These are phyloP conservation scores for Coregonus clupeaformis DNA, from an alignment of 2,113 vertebrate species.

Conservation along the genomic window DNA sequence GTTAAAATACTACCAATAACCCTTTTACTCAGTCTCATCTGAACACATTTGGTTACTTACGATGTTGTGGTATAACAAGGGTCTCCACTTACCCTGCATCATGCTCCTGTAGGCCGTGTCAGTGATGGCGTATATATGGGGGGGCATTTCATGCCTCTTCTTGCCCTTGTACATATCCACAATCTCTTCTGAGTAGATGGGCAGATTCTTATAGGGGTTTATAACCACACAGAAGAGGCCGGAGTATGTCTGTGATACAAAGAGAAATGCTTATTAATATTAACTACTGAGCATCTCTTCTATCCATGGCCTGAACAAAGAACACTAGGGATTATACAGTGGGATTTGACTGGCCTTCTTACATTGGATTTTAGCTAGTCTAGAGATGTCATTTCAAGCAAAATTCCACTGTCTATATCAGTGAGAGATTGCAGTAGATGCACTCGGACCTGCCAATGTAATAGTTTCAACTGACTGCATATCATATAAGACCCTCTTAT, in stretches of 20 bases:
- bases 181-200: slow-evolving; percentile 98
- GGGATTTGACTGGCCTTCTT: background rate
- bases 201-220: slow-evolving; percentile 98
- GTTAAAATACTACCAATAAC: background rate
- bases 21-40: background rate
- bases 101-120: slow-evolving; percentile 98
- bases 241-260: slow-evolving; percentile 86
- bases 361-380: background rate
- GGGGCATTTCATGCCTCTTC: slow-evolving; percentile 98
- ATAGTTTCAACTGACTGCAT: background rate
- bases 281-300: background rate
- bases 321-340: background rate
- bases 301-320: background rate
- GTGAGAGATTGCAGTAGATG: background rate
- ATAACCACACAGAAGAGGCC: slow-evolving; percentile 99
- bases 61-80: background rate
- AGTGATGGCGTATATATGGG: slow-evolving; percentile 98
- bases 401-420: background rate
- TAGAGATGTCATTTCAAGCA: background rate
- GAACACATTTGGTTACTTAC: background rate
- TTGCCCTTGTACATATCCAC: slow-evolving; percentile 99
- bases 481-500: background rate
- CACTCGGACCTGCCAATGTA: background rate
- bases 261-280: slow-evolving; percentile 1
- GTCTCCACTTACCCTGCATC: slow-evolving; percentile 90